A percentile compares a stretch with the other conserved stretches of the same genome.
Evolutionary conservation across 2,113 vertebrate species (phyloP).

Genomic region (Passer montanus): DNA sequence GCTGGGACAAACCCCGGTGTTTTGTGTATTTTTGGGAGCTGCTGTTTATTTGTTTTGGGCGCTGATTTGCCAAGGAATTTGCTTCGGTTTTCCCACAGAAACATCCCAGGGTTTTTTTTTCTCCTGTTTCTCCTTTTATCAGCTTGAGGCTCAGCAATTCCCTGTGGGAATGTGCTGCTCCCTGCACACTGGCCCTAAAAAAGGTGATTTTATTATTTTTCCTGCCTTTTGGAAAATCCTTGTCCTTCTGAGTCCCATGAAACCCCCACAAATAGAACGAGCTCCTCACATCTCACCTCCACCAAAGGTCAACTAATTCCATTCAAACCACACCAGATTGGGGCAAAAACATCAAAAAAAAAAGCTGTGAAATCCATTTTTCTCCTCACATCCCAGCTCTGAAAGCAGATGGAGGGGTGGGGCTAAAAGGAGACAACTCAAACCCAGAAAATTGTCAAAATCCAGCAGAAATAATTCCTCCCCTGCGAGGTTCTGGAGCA

Average conservation of each 20-base stretch:
- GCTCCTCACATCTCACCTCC: background rate
- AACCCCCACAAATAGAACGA: fast-evolving
- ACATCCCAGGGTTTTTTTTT: background rate
- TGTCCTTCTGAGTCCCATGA: background rate
- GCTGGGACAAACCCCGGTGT: background rate
- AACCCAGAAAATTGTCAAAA: background rate
- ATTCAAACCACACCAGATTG: background rate
- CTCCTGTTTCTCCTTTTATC: background rate
- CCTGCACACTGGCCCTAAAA: fast-evolving
- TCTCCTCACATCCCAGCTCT: background rate
- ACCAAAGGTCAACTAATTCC: background rate
- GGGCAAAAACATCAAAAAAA: background rate
- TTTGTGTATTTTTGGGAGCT: background rate
- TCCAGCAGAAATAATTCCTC: background rate
- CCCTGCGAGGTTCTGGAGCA: background rate
- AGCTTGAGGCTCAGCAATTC: background rate
- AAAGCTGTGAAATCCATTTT: background rate
- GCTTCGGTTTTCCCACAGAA: background rate
- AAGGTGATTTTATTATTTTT: background rate
- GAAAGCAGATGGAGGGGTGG: conserved; percentile 29
- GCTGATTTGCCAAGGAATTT: background rate
- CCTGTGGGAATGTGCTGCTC: fast-evolving
- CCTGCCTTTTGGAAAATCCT: background rate
- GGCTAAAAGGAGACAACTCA: background rate
- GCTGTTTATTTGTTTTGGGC: background rate